Evolutionary conservation across 2,888 invertebrate genomes (phyloP), one percentile per base, ranked within the genome.

Genomic region (Stegophylla sp.): DNA sequence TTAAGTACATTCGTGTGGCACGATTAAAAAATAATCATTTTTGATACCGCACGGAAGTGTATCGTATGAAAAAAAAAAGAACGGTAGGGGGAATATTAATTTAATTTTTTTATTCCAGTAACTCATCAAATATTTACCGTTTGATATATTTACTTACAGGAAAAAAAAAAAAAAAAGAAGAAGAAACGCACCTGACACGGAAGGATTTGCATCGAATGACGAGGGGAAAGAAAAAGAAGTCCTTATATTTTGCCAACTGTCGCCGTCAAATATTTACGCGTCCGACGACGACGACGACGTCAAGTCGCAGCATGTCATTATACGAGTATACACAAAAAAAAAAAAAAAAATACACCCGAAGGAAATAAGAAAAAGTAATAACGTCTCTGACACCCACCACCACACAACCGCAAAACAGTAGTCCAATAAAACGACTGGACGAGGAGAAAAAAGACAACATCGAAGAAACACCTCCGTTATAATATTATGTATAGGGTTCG

Each of bases 61-160:
- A 73, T 63, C 59, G n/a, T 3, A 20, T 48, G 17, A 48, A n/a
- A 43, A 26, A 41, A 56, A 48, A 74, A 63, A 74, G 63, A 74
- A 74, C 48, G 28, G 61, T 34, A 28, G 10, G 28, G 20, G 17
- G 48, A 74, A 74, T 74, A 74, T 74, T 63, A n/a, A 64, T 75
- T 71, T 63, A 28, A 12, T 74, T 74, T 74, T 74, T 61, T 45
- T 74, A 34, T 34, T 45, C 23, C 34, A 63, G 63, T 63, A 63
- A 74, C 63, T 75, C 51, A 23, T 34, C 51, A 75, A 75, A 75
- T 75, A 75, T 75, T 74, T 51, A 48, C 34, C 15, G 15, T 63
- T 74, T 20, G 48, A 74, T 74, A 74, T 74, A n/a, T n/a, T n/a
- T n/a, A n/a, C n/a, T 74, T 34, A 74, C 61, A 28, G 34, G 20